Evolutionary conservation across 2,797 vertebrate species (phyloP), one percentile per base, ranked within the genome.

Genomic region (Menidia menidia): DNA sequence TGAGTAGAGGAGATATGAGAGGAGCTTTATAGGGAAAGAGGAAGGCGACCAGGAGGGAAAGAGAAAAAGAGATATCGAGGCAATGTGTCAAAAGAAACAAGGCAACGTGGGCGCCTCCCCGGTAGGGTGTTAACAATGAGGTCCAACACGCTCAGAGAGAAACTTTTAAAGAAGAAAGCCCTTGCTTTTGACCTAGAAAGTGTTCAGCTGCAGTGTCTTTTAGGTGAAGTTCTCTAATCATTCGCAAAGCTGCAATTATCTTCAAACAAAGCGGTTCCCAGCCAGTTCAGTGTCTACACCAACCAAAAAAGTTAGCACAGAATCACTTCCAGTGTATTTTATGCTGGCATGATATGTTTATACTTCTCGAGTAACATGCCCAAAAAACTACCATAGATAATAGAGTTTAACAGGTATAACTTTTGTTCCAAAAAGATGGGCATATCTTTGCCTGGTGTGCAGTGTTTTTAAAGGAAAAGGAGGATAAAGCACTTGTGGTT

Each of bases 11-110:
- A 62, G 63, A 35, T 60, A 47, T 16, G 47, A n/a, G 18, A 32
- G 42, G 11, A 41, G 44, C 33, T 39, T 39, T 31, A 47, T 15
- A 45, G 45, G 19, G 4, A 18, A 69, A 30, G 19, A 57, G 33
- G 60, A 67, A n/a, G 52, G 16, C 32, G 63, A 60, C 7, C 1
- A 4, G 31, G n/a, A 18, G 32, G 33, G 31, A 39, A 33, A 32
- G 35, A 69, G 60, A 1, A 11, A 41, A 47, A 61, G 35, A 16
- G 54, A 54, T 32, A 66, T 44, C 8, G 54, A 68, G 25, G 61
- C 35, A 42, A 14, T 16, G 44, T 54, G 60, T 65, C 64, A 71
- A 73, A 73, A 54, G 69, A 73, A 82, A 74, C 39, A 56, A 68
- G 66, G 68, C 56, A 50, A 75, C 6, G 64, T 84, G 71, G 79